These are phyloP conservation scores for Mythimna lalbum DNA, from an alignment of 2,888 invertebrate genomes.

Conservation along the genomic window DNA sequence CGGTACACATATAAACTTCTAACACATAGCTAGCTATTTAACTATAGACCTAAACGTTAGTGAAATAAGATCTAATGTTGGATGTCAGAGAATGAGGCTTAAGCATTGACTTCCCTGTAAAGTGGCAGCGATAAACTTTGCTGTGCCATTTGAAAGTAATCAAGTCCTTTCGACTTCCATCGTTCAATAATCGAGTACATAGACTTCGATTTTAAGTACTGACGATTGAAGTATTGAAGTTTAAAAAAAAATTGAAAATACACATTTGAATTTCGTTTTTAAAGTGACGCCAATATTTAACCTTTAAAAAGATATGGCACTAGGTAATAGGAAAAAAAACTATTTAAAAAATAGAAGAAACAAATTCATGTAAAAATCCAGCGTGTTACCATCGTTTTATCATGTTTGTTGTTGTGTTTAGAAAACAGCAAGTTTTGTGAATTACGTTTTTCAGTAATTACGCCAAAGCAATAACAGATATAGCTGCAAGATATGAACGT, in stretches of 20 bases:
- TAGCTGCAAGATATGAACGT: conserved; percentile 27
- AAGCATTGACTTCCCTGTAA: conserved; percentile 47
- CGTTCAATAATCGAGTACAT: background rate
- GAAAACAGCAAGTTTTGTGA: background rate
- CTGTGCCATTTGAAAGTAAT: background rate
- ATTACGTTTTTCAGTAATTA: background rate
- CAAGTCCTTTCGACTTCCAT: background rate
- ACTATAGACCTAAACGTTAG: conserved; percentile 38
- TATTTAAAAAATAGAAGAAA: background rate
- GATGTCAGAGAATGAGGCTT: conserved; percentile 37
- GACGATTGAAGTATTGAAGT: background rate
- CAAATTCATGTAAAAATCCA: background rate
- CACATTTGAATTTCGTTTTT: too few species aligned
- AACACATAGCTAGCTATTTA: conserved; percentile 57
- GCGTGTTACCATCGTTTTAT: background rate
- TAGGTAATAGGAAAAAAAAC: conserved; percentile 6
- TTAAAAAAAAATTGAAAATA: background rate
- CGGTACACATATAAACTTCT: conserved; percentile 45
- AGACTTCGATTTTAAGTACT: background rate
- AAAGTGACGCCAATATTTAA: background rate
- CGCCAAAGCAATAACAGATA: conserved; percentile 35
- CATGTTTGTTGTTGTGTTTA: background rate
- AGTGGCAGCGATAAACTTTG: conserved; percentile 23
- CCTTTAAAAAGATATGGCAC: conserved; percentile 44
- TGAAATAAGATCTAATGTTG: conserved; percentile 44